A percentile compares a stretch with the other conserved stretches of the same genome.
Evolutionary conservation across 2,888 invertebrate genomes (phyloP).

Genomic region (Rhingia rostrata): DNA sequence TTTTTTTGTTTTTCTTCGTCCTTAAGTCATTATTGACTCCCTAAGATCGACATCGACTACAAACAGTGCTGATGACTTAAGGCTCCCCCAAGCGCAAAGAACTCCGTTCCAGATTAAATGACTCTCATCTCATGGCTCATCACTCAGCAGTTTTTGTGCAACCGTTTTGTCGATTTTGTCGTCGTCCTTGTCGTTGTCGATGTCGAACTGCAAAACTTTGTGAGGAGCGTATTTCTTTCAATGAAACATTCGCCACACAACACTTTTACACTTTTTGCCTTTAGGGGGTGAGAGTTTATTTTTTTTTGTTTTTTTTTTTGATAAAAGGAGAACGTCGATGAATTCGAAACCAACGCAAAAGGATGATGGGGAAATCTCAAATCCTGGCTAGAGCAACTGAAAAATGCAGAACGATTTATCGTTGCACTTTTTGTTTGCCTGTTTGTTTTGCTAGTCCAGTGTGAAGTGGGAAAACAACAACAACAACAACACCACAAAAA

Average conservation of each 20-base stretch:
- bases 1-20: constrained; percentile 39
- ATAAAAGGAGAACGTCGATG: constrained; percentile 26
- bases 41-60: constrained; percentile 35
- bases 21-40: constrained; percentile 65
- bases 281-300: background rate
- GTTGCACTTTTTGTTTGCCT: constrained; percentile 25
- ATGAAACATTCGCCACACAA: constrained; percentile 58
- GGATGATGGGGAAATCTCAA: constrained; percentile 29
- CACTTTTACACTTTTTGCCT: constrained; percentile 59
- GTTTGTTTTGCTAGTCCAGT: background rate
- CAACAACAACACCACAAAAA: constrained; percentile 31
- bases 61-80: constrained; percentile 19
- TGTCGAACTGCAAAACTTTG: constrained; percentile 27
- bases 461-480: no score
- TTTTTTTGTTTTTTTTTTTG: background rate
- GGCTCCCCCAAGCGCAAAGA: constrained; percentile 7
- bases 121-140: constrained; percentile 59
- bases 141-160: constrained; percentile 46
- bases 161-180: constrained; percentile 5
- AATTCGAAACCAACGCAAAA: background rate
- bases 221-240: constrained; percentile 18
- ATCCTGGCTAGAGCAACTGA: constrained; percentile 23
- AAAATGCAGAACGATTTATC: constrained; percentile 45
- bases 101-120: constrained; percentile 49
- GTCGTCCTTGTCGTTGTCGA: background rate